Conservation (phyloP, 2,888 invertebrate genomes). For the Acanthosoma haemorrhoidale region DNA sequence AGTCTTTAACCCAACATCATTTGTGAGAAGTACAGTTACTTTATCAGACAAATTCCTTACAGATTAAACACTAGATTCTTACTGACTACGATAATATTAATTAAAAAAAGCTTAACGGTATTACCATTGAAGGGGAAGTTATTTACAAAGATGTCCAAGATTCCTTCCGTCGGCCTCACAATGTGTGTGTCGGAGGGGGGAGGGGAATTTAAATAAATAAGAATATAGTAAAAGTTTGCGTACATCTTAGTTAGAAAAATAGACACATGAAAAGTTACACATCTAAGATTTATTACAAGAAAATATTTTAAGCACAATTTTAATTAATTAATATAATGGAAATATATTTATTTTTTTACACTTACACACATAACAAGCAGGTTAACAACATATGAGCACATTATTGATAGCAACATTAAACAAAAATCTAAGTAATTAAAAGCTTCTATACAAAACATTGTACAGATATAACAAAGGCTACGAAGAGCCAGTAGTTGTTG, state of each 20-base stretch:
- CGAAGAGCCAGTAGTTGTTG: background rate
- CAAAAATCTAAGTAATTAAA: background rate
- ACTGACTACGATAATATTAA: constrained; percentile 23
- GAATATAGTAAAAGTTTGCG: constrained; percentile 20
- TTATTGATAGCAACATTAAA: background rate
- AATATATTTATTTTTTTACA: background rate
- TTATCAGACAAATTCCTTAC: no score
- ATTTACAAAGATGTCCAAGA: constrained; percentile 28
- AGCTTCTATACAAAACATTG: background rate
- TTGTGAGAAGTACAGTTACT: no score
- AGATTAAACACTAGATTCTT: constrained; percentile 1
- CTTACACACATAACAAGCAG: constrained; percentile 1
- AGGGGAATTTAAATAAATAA: constrained; percentile 29
- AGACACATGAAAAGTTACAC: constrained; percentile 30
- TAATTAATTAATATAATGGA: background rate
- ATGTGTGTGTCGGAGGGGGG: constrained; percentile 13
- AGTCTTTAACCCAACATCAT: no score
- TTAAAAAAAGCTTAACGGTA: constrained; percentile 15
- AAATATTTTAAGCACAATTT: background rate
- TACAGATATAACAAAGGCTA: background rate
- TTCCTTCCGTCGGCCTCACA: constrained; percentile 27
- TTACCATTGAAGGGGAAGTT: constrained; percentile 30
- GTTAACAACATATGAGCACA: background rate
- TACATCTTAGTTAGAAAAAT: constrained; percentile 12
- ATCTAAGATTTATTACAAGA: constrained; percentile 19